Evolutionary conservation across 2,113 vertebrate species (phyloP), one percentile per base, ranked within the genome.

Genomic region (Esox niger): DNA sequence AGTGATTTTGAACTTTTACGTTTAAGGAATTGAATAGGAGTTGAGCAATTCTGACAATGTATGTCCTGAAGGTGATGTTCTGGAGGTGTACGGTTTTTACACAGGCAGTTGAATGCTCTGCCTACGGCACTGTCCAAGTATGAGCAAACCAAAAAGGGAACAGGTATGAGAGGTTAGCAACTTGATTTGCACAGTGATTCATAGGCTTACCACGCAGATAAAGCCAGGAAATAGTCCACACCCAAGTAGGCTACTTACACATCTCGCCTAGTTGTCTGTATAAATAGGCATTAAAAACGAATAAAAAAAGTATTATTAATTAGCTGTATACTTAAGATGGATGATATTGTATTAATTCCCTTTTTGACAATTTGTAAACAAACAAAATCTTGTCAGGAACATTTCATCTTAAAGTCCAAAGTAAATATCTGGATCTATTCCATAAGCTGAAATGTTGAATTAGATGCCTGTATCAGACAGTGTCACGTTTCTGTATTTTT

Each of bases 141-240:
- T 49, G 70, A 76, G 63, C 58, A 68, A 70, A 69, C 70, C 21
- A 64, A 54, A 1, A n/a, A 52, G 47, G 2, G 7, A 52, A 52
- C 47, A 52, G 47, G n/a, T 6, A n/a, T 61, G 69, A 59, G 81
- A 58, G 64, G 75, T 76, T 79, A 67, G 66, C 73, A n/a, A n/a
- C n/a, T n/a, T n/a, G n/a, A n/a, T n/a, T n/a, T n/a, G n/a, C n/a
- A 80, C 69, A 71, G 75, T 85, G 85, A 87, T 67, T 88, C 84
- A 85, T 35, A 25, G 60, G 4, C 31, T 33, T 78, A 70, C 70
- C 55, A 78, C 78, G 77, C 83, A 85, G 70, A 79, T 71, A 74
- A 58, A 52, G 17, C 7, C 47, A 77, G 77, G 80, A 70, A 59
- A 73, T 69, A 47, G 43, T 29, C 67, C 77, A 78, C 76, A 23